A percentile compares a stretch with the other conserved stretches of the same genome.
These are phyloP conservation scores for Drosophila pruinosa DNA, from an alignment of 1,140 invertebrate genomes.

Conservation along the genomic window DNA sequence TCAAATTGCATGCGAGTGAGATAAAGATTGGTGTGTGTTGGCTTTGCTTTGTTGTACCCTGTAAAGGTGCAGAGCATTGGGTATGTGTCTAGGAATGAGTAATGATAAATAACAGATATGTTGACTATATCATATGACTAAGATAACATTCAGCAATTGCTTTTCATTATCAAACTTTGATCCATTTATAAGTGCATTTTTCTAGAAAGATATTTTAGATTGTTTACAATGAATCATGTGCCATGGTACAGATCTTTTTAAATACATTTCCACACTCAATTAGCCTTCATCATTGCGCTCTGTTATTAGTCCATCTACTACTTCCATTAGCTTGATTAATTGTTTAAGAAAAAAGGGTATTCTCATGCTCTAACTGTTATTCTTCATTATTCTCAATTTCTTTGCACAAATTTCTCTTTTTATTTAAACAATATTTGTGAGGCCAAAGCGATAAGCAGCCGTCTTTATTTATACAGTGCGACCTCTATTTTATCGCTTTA, in stretches of 20 bases:
- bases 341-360: not conserved
- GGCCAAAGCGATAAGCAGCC: not conserved
- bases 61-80: not conserved
- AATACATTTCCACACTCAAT: not conserved
- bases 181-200: not conserved
- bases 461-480: slow-evolving; percentile 21
- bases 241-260: not conserved
- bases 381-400: not conserved
- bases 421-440: slow-evolving; percentile 5
- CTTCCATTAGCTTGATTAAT: not conserved
- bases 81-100: not conserved
- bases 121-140: not conserved
- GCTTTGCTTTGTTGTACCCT: not conserved
- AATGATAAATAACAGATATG: no score
- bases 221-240: not conserved
- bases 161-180: no score
- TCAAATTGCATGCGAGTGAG: slow-evolving; percentile 11
- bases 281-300: no score
- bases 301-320: no score
- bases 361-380: not conserved
- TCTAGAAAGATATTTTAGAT: no score
- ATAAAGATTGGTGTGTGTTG: no score
- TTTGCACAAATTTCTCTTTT: slow-evolving; percentile 9
- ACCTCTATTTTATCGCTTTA: slow-evolving; percentile 41
- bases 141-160: not conserved